These are phyloP conservation scores for Nannoperca australis DNA, from an alignment of 2,797 vertebrate genomes.

Conservation along the genomic window DNA sequence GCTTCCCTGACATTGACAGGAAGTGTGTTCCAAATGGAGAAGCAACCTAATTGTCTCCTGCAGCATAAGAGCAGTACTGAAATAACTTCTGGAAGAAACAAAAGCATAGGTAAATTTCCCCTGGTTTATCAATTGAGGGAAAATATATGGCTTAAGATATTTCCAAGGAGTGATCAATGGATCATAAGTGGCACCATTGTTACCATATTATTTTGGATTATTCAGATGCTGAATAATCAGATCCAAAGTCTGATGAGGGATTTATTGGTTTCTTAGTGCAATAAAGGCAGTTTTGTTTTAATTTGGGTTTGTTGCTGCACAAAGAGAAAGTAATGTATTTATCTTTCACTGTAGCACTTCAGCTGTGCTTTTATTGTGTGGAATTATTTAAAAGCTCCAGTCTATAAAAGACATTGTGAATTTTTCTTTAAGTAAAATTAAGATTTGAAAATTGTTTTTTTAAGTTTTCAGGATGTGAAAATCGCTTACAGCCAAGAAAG, in stretches of 20 bases:
- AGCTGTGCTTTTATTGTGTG: too few species aligned
- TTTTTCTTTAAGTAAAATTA: too few species aligned
- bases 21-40: conserved; percentile 27
- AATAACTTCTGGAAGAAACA: conserved; percentile 4
- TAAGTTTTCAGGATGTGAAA: too few species aligned
- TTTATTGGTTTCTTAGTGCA: background rate
- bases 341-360: too few species aligned
- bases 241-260: background rate
- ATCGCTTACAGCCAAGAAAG: too few species aligned
- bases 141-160: background rate
- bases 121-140: background rate
- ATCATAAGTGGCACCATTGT: background rate
- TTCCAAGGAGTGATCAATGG: background rate
- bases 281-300: background rate
- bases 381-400: too few species aligned
- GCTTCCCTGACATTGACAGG: conserved; percentile 28
- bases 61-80: background rate
- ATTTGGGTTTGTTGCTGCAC: background rate
- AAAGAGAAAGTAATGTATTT: too few species aligned
- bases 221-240: too few species aligned
- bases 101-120: background rate
- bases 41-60: conserved; percentile 13
- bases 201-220: background rate
- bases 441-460: too few species aligned
- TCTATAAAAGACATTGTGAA: too few species aligned